Base-by-base conservation (phyloP, 2,888 invertebrate genomes). In the Sarcophaga variegata region DNA sequence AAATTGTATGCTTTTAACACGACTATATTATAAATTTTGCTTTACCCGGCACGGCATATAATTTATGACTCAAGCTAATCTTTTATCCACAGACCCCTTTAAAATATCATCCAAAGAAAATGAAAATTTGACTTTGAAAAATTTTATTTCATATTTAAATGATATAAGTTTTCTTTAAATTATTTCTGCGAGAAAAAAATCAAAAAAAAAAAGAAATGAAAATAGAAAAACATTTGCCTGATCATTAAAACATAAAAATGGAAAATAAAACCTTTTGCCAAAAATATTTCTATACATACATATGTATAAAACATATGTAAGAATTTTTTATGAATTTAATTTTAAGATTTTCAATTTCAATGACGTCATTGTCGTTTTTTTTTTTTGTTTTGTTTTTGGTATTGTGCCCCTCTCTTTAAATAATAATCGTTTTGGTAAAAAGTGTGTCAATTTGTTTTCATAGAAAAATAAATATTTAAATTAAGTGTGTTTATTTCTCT, bases 51-150 rank as follows among this genome's bases (percentile, higher is more conserved):
- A 22, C 4, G 54, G 49, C 47, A 64, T 6, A n/a, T 66, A 47
- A 45, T 59, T 59, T 37, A 37, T 37, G 8, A 37, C 14, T 71
- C 64, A 69, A 11, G 11, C 12, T 64, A 22, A 59, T 59, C 45
- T 75, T 47, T 49, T 47, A 64, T 75, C 37, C 67, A 70, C 70
- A 71, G 47, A 47, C 70, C 59, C 5, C 37, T 54, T 82, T 71
- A 59, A 66, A 71, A 45, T 25, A 45, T 70, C 69, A 81, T 54
- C 63, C 25, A 37, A 11, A 6, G 2, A 27, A 71, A 17, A 63
- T 20, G 76, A 66, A 72, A 78, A 83, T 78, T 71, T 83, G 83
- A 78, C 78, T 74, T 83, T 83, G 83, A 74, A 78, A 83, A 49
- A 12, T 72, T n/a, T 62, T 72, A 22, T 71, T 45, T 45, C 5